phyloP scores from a whole-genome alignment of 2,797 vertebrate species.

The Helostoma temminkii region DNA sequence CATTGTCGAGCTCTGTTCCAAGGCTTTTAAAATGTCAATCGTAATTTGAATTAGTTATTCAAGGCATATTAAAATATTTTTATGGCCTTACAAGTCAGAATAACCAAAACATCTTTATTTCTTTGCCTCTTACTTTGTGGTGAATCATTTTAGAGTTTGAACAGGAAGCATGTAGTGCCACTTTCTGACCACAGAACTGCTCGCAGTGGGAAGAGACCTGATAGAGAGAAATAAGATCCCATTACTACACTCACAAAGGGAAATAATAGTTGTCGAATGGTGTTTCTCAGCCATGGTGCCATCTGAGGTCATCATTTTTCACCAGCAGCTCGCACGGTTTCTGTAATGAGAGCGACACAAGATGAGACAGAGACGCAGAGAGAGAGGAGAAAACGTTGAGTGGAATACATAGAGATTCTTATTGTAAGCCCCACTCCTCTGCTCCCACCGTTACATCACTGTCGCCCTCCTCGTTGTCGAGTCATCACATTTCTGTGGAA shows the following conservation, averaged over 20 bases:
- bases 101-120: not conserved
- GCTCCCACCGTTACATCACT: constrained; percentile 36
- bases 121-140: constrained; percentile 1
- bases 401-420: constrained; percentile 53
- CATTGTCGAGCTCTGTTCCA: too few species aligned
- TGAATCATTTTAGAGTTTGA: constrained; percentile 13
- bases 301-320: constrained; percentile 59
- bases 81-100: not conserved
- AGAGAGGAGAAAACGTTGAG: constrained; percentile 53
- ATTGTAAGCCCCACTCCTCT: constrained; percentile 39
- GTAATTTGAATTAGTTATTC: too few species aligned
- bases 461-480: constrained; percentile 53
- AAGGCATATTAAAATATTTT: not conserved
- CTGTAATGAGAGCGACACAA: constrained; percentile 11
- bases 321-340: constrained; percentile 23
- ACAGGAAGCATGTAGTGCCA: constrained; percentile 21
- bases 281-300: constrained; percentile 30
- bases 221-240: constrained; percentile 49
- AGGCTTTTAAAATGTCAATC: too few species aligned
- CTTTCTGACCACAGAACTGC: constrained; percentile 28
- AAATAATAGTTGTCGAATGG: constrained; percentile 36
- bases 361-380: constrained; percentile 26
- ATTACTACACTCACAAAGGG: constrained; percentile 38
- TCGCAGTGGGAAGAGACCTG: constrained; percentile 23
- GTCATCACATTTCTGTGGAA: constrained; percentile 73